These are phyloP conservation scores for Martes martes DNA, from an alignment of 2,113 vertebrate species.

Conservation along the genomic window DNA sequence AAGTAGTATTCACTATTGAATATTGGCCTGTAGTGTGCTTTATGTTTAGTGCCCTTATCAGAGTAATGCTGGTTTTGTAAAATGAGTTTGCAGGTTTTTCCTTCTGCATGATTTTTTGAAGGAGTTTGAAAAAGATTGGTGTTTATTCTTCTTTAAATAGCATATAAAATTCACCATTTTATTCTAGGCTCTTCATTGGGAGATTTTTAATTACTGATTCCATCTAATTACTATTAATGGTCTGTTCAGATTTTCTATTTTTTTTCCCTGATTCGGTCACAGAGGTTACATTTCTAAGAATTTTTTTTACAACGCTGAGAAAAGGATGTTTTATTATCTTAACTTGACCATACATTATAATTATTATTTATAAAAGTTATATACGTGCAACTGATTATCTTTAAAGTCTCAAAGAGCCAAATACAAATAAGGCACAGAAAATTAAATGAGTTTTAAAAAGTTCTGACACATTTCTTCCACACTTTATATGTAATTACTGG, in stretches of 20 bases:
- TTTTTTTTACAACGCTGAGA: no score
- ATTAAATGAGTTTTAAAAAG: no score
- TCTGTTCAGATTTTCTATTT: background rate
- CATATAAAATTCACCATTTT: background rate
- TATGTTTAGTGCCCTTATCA: background rate
- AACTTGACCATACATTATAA: no score
- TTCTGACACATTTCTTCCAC: no score
- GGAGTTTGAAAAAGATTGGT: background rate
- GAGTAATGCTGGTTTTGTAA: background rate
- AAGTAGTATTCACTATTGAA: background rate
- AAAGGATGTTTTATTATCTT: no score
- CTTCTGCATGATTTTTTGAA: background rate
- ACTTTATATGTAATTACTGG: no score
- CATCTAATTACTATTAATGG: background rate
- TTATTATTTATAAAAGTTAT: no score
- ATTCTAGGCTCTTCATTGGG: background rate
- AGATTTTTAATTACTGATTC: background rate
- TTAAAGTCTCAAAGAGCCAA: no score
- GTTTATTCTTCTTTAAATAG: background rate
- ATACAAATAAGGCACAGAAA: no score
- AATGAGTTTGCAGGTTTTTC: background rate
- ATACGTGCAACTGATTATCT: no score
- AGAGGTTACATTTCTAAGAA: background rate
- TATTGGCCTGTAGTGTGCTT: background rate
- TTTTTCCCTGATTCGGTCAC: background rate